Percentiles rank a stretch among this genome's conserved stretches.
phyloP scores from a whole-genome alignment of 2,113 vertebrate genomes.

The Leiothrix lutea region DNA sequence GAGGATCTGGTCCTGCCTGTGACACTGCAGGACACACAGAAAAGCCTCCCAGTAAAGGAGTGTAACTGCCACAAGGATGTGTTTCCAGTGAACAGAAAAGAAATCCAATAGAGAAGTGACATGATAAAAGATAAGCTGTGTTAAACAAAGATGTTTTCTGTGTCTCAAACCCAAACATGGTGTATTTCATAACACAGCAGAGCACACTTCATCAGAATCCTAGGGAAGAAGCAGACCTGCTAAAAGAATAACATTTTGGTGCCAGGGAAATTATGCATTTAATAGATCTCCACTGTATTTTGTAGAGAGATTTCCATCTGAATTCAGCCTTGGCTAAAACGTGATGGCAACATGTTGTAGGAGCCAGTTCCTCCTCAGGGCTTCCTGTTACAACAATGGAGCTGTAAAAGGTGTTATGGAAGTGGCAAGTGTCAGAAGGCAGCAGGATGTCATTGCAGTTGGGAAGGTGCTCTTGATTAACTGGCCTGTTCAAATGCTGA shows the following conservation, averaged over 20 bases:
- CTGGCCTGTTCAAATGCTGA: background rate
- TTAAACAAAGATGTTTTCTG: slow-evolving; percentile 65
- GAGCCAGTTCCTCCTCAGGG: slow-evolving; percentile 58
- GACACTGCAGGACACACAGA: background rate
- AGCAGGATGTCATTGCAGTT: slow-evolving; percentile 6
- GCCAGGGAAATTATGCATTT: slow-evolving; percentile 61
- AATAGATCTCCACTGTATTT: slow-evolving; percentile 67
- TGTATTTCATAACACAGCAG: slow-evolving; percentile 50
- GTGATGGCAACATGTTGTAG: slow-evolving; percentile 28
- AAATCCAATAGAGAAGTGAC: slow-evolving; percentile 66
- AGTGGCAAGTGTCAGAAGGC: slow-evolving; percentile 55
- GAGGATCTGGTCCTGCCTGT: background rate
- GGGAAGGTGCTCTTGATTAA: slow-evolving; percentile 36
- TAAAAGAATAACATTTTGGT: slow-evolving; percentile 58
- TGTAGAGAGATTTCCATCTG: slow-evolving; percentile 39
- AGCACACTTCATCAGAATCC: slow-evolving; percentile 51
- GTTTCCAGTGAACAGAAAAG: slow-evolving; percentile 47
- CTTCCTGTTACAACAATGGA: slow-evolving; percentile 11
- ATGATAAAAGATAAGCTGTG: slow-evolving; percentile 51
- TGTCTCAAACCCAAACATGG: slow-evolving; percentile 14
- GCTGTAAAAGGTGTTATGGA: slow-evolving; percentile 43
- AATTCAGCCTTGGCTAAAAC: slow-evolving; percentile 58
- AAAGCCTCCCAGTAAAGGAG: background rate
- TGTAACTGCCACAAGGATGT: background rate
- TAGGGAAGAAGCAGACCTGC: slow-evolving; percentile 48